A percentile compares a stretch with the other conserved stretches of the same genome.
Evolutionary conservation across 2,888 invertebrate species (phyloP).

Genomic region (Leucoma salicis): DNA sequence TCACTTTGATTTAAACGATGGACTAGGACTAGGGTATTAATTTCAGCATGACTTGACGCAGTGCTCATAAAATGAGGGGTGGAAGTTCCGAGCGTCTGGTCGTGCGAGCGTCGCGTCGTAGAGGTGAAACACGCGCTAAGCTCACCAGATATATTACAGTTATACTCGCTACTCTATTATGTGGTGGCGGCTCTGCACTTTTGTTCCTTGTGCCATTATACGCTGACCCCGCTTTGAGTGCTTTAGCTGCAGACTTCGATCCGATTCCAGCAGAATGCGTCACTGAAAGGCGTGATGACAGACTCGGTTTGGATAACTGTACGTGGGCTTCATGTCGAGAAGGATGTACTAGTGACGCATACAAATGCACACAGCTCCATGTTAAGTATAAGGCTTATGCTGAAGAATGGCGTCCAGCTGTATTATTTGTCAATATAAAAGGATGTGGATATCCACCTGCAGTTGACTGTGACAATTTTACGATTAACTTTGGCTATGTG

Average conservation of each 20-base stretch:
- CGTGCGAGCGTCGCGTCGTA: constrained; percentile 59
- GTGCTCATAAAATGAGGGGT: constrained; percentile 68
- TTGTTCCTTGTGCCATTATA: constrained; percentile 76
- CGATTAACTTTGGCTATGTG: constrained; percentile 85
- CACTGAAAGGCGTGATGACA: constrained; percentile 86
- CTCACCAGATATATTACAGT: constrained; percentile 73
- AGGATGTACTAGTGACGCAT: constrained; percentile 90
- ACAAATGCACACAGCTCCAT: constrained; percentile 85
- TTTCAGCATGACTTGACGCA: constrained; percentile 75
- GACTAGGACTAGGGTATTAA: constrained; percentile 46
- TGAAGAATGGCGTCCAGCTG: constrained; percentile 81
- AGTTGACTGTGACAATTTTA: constrained; percentile 89
- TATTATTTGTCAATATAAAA: constrained; percentile 90
- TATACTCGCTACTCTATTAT: constrained; percentile 65
- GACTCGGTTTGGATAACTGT: constrained; percentile 88
- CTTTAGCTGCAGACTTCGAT: constrained; percentile 88
- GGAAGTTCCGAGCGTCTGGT: constrained; percentile 75
- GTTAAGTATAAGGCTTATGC: constrained; percentile 82
- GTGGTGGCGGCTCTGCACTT: constrained; percentile 72
- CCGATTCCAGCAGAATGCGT: constrained; percentile 88
- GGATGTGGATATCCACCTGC: constrained; percentile 92
- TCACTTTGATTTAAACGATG: constrained; percentile 17
- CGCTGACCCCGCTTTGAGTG: constrained; percentile 79
- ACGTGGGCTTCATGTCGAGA: constrained; percentile 91
- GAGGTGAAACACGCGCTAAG: constrained; percentile 69